Conservation (phyloP, 2,888 invertebrate species). For the Lasioglossum zephyrum region DNA sequence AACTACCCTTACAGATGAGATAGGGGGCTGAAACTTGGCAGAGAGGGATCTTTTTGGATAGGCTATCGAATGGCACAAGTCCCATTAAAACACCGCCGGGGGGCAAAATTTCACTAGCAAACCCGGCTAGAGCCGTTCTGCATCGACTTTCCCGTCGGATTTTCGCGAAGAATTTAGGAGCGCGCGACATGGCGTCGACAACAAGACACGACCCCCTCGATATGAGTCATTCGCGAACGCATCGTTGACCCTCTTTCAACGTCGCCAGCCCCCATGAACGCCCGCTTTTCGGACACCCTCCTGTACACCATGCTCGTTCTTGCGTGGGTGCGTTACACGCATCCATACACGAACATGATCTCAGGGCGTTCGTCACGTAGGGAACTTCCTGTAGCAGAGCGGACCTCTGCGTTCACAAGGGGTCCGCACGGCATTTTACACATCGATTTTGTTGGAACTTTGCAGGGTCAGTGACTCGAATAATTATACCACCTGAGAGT, state of each 20-base stretch:
- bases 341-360: conserved; percentile 19
- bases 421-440: background rate
- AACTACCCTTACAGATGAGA: too few species aligned
- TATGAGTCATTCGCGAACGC: conserved; percentile 51
- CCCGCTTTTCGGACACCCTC: conserved; percentile 36
- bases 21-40: too few species aligned
- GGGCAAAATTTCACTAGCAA: too few species aligned
- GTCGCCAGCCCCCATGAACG: conserved; percentile 34
- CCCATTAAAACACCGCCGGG: too few species aligned
- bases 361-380: conserved; percentile 30
- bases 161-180: background rate
- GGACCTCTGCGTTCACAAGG: conserved; percentile 13
- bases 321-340: conserved; percentile 15
- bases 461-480: background rate
- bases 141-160: background rate
- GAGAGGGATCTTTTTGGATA: too few species aligned
- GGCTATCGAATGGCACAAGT: too few species aligned
- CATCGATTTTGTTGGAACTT: background rate
- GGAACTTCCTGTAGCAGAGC: conserved; percentile 22
- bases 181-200: background rate
- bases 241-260: conserved; percentile 58
- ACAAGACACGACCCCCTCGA: conserved; percentile 26
- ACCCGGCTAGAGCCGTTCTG: too few species aligned
- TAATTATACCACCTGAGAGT: background rate
- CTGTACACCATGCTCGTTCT: background rate